Evolutionary conservation across 92 coral and sea anemone species (phyloP).

Genomic region (Phenganax stokvisi): DNA sequence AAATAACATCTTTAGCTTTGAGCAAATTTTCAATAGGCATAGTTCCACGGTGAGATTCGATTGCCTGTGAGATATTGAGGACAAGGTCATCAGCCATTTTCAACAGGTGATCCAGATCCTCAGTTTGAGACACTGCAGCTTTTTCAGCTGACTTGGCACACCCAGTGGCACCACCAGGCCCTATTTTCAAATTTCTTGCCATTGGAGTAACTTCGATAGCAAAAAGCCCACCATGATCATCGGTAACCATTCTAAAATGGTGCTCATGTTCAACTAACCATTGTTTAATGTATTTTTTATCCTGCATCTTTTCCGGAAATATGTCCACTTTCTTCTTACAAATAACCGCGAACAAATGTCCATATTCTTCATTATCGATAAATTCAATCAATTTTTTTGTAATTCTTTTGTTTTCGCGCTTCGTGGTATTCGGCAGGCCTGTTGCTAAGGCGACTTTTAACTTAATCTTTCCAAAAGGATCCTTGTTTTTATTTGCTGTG

Average conservation of each 20-base stretch:
- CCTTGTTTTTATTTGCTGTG: background rate
- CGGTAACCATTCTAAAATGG: background rate
- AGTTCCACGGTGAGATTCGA: background rate
- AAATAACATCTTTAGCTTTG: background rate
- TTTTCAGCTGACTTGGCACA: background rate
- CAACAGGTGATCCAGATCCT: background rate
- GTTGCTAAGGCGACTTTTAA: background rate
- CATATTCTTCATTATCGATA: background rate
- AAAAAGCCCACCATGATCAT: constrained; percentile 3
- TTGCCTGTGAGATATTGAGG: background rate
- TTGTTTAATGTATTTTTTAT: constrained; percentile 15
- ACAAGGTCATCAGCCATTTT: background rate
- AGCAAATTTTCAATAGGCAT: background rate
- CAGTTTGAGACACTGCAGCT: background rate
- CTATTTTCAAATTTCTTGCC: constrained; percentile 9
- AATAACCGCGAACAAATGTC: background rate
- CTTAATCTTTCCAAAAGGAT: constrained; percentile 31
- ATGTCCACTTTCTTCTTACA: background rate
- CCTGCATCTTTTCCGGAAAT: constrained; percentile 20
- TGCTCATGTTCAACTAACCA: constrained; percentile 11
- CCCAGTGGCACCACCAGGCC: background rate
- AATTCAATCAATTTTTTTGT: constrained; percentile 16
- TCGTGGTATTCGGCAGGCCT: background rate
- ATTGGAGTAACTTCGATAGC: background rate
- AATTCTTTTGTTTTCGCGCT: constrained; percentile 2